Evolutionary conservation across 2,888 invertebrate genomes (phyloP), one percentile per base, ranked within the genome.

Genomic region (Dryobotodes eremita): DNA sequence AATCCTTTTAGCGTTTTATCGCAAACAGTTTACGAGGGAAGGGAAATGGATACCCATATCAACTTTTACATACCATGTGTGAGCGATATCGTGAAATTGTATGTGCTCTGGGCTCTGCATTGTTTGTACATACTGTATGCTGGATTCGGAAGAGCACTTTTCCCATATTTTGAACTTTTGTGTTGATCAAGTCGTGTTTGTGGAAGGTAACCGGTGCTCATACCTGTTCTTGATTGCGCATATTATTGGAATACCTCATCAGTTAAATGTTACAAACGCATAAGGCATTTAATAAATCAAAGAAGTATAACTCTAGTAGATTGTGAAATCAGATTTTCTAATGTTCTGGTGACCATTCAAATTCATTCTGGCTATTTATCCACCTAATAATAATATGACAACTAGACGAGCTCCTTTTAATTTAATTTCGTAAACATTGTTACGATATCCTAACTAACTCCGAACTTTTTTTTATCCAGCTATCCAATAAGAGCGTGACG

Each of bases 1-100:
- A 84, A 84, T 84, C 84, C 88, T 89, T 88, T 88, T 89, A 89
- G 72, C 77, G 50, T 86, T 89, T 89, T 88, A 88, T 88, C 86
- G 79, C 86, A 73, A 82, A 79, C 78, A 79, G 77, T 89, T 84
- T 89, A 88, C 80, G 86, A 89, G 73, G 68, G 71, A 76, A 73
- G 62, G 79, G 84, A 82, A 85, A 89, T 79, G 82, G 79, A 88
- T 77, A 4, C 72, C 76, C 78, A 71, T 88, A 88, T 84, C 86
- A 88, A 88, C 77, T 84, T 84, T 78, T 68, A 82, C 68, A 71
- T 78, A 76, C 50, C 76, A 72, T 48, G 64, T 76, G 57, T 73
- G 81, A 79, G 77, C 69, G 70, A 77, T 75, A 82, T 75, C 73
- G 50, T 82, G 46, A 65, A 80, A 80, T 78, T 26, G n/a, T 79